Base-by-base conservation (phyloP, 2,113 vertebrate species). In the Cynocephalus volans region DNA sequence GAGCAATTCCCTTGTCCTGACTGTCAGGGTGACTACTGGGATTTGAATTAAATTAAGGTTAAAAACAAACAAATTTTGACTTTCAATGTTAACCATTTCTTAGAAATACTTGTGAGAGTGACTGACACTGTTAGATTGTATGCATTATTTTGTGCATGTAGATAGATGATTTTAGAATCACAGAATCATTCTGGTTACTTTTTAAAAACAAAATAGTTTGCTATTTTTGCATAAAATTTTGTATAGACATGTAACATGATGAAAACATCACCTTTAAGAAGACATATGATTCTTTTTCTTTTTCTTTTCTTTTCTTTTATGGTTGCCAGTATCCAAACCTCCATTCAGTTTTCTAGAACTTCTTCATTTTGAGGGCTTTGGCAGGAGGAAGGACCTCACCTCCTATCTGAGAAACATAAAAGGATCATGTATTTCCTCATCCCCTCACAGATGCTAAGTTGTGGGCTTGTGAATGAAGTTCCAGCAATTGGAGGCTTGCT, bases 1-100 rank as follows among this genome's bases (percentile, higher is more conserved):
- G 67, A 45, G 0, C 7, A 14, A 4, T 50, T 69, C 48, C 69
- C 83, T n/a, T 14, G 5, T 45, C 48, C 26, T 45, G 28, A 94
- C 90, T 90, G 81, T 93, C 93, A 94, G 85, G 13, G n/a, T 85
- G 95, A 94, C 80, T 81, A 26, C 23, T 84, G 81, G 41, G 52
- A 90, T 93, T 52, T 77, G 94, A 88, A 88, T 82, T 52, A 56
- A 82, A 90, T 73, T 69, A 93, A 56, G 62, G 33, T 28, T 41
- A n/a, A 81, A 95, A 90, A 72, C 93, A 94, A 90, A 82, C 95
- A 94, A 93, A 77, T n/a, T 58, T 60, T 67, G 54, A 67, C 54
- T 10, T 65, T 92, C 65, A 10, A 33, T 67, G 48, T 41, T 83
- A 93, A 76, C 84, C 48, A 8, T n/a, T 87, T 84, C 84, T 56